Conservation (phyloP, 2,888 invertebrate genomes). For the Teleiodes luculella region DNA sequence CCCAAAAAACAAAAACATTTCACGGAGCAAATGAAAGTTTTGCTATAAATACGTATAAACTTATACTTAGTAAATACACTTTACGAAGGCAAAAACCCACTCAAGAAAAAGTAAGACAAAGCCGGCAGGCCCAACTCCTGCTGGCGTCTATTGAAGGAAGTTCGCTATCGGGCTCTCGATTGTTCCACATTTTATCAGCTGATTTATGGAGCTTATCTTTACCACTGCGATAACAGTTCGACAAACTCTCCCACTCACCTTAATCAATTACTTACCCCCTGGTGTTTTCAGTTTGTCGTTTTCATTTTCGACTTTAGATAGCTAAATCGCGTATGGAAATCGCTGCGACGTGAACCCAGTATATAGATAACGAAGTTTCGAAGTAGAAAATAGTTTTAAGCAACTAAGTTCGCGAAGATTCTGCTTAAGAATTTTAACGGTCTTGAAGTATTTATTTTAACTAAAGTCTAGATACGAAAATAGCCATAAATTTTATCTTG, state of each 20-base stretch:
- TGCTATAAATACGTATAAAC: too few species aligned
- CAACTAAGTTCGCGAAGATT: not conserved
- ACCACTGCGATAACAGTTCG: slow-evolving; percentile 46
- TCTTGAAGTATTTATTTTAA: not conserved
- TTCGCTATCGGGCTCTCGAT: slow-evolving; percentile 29
- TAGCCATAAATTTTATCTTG: too few species aligned
- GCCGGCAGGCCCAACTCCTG: slow-evolving; percentile 5
- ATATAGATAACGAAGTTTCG: not conserved
- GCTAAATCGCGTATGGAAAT: slow-evolving; percentile 23
- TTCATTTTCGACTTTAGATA: slow-evolving; percentile 32
- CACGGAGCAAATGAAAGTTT: not conserved
- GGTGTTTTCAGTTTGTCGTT: slow-evolving; percentile 54
- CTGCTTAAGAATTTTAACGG: not conserved
- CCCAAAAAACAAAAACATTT: too few species aligned
- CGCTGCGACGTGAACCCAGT: not conserved
- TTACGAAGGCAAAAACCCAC: slow-evolving; percentile 7
- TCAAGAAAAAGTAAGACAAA: slow-evolving; percentile 22
- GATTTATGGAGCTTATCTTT: slow-evolving; percentile 67
- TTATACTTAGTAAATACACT: not conserved
- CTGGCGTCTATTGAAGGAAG: slow-evolving; percentile 23
- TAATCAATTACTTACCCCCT: slow-evolving; percentile 60
- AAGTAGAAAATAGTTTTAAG: not conserved
- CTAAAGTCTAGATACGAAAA: too few species aligned
- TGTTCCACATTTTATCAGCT: slow-evolving; percentile 55
- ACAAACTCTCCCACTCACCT: slow-evolving; percentile 53